Evolutionary conservation across 2,113 vertebrate genomes (phyloP).

Genomic region (Anser brachyrhynchus): DNA sequence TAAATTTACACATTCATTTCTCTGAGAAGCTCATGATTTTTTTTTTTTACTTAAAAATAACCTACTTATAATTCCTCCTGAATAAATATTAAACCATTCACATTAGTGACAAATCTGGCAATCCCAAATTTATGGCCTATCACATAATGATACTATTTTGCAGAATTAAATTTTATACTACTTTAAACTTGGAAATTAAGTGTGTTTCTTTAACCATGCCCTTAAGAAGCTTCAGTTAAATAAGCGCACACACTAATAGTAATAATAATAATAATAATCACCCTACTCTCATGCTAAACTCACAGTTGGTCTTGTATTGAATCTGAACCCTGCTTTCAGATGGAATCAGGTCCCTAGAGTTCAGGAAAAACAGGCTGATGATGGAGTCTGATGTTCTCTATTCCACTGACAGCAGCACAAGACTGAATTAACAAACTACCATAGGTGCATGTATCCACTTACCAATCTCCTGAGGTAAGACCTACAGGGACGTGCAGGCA

Average conservation of each 20-base stretch:
- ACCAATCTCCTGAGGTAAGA: not conserved
- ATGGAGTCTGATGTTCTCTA: not conserved
- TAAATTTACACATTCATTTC: not conserved
- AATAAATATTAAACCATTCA: not conserved
- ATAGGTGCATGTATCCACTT: too few relatives aligned
- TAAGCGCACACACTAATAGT: not conserved
- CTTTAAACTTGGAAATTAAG: not conserved
- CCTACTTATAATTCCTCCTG: not conserved
- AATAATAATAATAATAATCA: not conserved
- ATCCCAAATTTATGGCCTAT: not conserved
- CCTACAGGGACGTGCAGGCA: not conserved
- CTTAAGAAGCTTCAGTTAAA: not conserved
- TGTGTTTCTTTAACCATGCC: not conserved
- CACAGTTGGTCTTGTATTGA: not conserved
- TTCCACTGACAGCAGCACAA: rapidly evolving
- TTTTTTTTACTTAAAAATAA: not conserved
- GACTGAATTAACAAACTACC: rapidly evolving
- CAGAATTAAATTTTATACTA: not conserved
- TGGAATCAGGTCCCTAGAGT: not conserved
- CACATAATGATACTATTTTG: not conserved
- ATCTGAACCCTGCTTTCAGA: not conserved
- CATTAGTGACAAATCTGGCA: not conserved
- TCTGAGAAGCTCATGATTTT: not conserved
- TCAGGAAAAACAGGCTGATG: not conserved
- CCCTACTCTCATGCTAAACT: not conserved